Evolutionary conservation across 1,140 invertebrate species (phyloP).

Genomic region (Drosophila tropicalis): DNA sequence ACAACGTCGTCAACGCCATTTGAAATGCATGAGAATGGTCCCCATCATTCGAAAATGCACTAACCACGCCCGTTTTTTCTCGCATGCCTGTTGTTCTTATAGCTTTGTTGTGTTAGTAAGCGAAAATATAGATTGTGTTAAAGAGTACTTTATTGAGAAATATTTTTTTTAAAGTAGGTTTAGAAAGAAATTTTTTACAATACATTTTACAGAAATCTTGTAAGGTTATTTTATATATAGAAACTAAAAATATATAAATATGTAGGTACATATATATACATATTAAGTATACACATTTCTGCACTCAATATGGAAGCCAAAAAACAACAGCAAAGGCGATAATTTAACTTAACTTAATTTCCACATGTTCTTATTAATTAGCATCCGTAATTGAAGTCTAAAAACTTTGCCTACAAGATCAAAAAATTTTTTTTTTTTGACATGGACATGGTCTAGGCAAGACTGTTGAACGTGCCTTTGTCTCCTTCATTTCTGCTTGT

Average conservation of each 20-base stretch:
- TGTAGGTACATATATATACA: too few relatives aligned
- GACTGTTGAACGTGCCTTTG: slow-evolving; percentile 56
- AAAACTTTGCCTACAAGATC: slow-evolving; percentile 73
- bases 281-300: too few relatives aligned
- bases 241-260: too few relatives aligned
- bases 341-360: slow-evolving; percentile 18
- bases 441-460: slow-evolving; percentile 23
- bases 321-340: neutral
- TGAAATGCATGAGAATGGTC: slow-evolving; percentile 81
- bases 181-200: too few relatives aligned
- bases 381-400: slow-evolving; percentile 81
- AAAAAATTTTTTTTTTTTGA: slow-evolving; percentile 33
- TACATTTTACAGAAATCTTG: too few relatives aligned
- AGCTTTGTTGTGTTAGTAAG: neutral
- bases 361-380: slow-evolving; percentile 81
- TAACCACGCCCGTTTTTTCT: slow-evolving; percentile 39
- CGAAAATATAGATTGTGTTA: slow-evolving; percentile 49
- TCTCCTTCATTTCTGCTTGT: slow-evolving; percentile 25
- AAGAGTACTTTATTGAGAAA: too few relatives aligned
- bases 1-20: slow-evolving; percentile 66
- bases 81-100: too few relatives aligned
- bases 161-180: too few relatives aligned
- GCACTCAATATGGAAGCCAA: too few relatives aligned
- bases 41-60: slow-evolving; percentile 6
- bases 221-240: too few relatives aligned